Conservation (phyloP, 2,113 vertebrate species). For the Mustelus asterias region DNA sequence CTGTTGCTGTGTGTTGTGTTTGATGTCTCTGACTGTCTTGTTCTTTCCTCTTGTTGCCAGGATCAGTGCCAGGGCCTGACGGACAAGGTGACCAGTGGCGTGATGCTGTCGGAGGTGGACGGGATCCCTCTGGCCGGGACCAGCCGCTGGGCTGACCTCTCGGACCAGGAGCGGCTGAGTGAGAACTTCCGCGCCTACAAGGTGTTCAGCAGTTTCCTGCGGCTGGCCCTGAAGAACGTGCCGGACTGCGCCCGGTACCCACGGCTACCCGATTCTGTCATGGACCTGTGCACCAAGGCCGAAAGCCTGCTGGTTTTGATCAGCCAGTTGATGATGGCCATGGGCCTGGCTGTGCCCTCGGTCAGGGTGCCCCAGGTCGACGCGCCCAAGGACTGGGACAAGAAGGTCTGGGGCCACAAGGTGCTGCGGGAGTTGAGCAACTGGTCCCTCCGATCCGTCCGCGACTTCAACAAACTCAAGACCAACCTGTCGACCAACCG, state of each 20-base stretch:
- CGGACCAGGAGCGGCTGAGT: neutral
- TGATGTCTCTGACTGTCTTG: neutral
- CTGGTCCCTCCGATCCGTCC: neutral
- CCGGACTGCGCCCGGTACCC: neutral
- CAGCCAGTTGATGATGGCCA: neutral
- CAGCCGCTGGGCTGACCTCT: neutral
- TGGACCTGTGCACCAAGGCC: neutral
- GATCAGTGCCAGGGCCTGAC: neutral
- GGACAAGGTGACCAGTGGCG: neutral
- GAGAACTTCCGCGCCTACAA: neutral
- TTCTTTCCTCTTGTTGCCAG: neutral
- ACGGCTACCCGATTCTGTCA: neutral
- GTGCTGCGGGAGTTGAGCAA: neutral
- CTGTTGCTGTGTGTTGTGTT: neutral
- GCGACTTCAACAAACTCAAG: neutral
- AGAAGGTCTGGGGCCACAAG: neutral
- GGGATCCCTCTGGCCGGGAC: neutral
- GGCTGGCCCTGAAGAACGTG: neutral
- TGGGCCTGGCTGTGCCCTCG: neutral
- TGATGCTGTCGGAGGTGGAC: neutral
- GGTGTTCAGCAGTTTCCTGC: neutral
- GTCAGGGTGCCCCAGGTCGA: neutral
- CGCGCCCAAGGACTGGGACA: neutral
- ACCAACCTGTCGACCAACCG: neutral
- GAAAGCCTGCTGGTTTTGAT: neutral